These are phyloP conservation scores for Glaucidium brasilianum DNA, from an alignment of 2,113 vertebrate genomes.

Conservation along the genomic window DNA sequence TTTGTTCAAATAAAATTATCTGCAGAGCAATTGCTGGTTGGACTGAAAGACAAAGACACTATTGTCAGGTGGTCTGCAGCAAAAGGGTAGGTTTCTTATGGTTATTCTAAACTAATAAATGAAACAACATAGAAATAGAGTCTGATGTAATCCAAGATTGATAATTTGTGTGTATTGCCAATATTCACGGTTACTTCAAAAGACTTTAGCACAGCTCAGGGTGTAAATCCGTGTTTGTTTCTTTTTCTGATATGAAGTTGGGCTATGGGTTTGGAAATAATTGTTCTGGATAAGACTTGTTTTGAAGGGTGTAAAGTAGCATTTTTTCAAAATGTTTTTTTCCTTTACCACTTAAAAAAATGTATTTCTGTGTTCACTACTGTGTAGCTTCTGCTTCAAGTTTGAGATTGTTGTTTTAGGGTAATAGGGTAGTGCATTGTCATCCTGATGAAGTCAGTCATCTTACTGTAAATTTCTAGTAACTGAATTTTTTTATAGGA, in stretches of 20 bases:
- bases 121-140: not conserved
- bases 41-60: conserved; percentile 95
- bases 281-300: not conserved
- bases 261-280: not conserved
- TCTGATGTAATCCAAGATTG: not conserved
- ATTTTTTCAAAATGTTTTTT: not conserved
- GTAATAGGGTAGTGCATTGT: not conserved
- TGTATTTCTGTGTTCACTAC: not conserved
- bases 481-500: not conserved
- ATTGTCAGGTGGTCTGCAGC: conserved; percentile 97
- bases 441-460: not conserved
- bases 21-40: conserved; percentile 89
- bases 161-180: not conserved
- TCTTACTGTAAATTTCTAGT: not conserved
- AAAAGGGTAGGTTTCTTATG: conserved; percentile 84
- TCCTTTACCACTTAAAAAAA: not conserved
- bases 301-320: not conserved
- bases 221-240: not conserved
- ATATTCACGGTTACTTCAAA: not conserved
- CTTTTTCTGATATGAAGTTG: not conserved
- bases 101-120: not conserved
- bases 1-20: conserved; percentile 25
- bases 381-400: not conserved
- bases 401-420: not conserved
- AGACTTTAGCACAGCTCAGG: not conserved